Conservation (phyloP, 2,797 vertebrate genomes). For the Micromesistius poutassou region DNA sequence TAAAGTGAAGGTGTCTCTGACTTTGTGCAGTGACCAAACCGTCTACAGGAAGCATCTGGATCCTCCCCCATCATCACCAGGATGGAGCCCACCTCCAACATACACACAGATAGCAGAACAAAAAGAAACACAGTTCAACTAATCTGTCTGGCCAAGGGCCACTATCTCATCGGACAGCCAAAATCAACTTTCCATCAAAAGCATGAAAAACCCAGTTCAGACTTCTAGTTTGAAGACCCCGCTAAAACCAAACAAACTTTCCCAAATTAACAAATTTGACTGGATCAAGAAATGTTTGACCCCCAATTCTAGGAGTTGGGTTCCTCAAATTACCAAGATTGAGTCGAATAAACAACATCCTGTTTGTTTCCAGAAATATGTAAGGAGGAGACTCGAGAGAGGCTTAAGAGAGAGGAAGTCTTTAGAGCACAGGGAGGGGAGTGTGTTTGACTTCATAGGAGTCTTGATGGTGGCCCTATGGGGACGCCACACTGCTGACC, state of each 20-base stretch:
- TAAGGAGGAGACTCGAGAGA: conserved; percentile 42
- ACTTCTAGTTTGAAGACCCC: background rate
- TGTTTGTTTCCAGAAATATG: conserved; percentile 53
- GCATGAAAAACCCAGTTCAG: background rate
- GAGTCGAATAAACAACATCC: conserved; percentile 51
- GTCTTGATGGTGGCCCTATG: conserved; percentile 25
- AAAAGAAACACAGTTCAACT: conserved; percentile 18
- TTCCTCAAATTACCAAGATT: conserved; percentile 17
- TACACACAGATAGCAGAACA: conserved; percentile 24
- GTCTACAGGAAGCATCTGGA: conserved; percentile 71
- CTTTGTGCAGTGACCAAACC: conserved; percentile 50
- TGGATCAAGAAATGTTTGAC: background rate
- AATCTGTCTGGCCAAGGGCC: conserved; percentile 19
- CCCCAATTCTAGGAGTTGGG: background rate
- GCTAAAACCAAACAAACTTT: background rate
- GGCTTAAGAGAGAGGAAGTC: conserved; percentile 51
- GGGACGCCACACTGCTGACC: conserved; percentile 39
- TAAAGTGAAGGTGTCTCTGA: conserved; percentile 32
- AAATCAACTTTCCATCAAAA: background rate
- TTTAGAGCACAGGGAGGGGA: conserved; percentile 24
- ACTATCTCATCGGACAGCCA: conserved; percentile 19
- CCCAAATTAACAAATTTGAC: background rate
- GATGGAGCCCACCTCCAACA: conserved; percentile 49
- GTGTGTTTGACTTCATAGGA: conserved; percentile 43
- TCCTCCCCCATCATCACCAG: conserved; percentile 49